These are phyloP conservation scores for Coenonympha glycerion DNA, from an alignment of 2,888 invertebrate species.

Conservation along the genomic window DNA sequence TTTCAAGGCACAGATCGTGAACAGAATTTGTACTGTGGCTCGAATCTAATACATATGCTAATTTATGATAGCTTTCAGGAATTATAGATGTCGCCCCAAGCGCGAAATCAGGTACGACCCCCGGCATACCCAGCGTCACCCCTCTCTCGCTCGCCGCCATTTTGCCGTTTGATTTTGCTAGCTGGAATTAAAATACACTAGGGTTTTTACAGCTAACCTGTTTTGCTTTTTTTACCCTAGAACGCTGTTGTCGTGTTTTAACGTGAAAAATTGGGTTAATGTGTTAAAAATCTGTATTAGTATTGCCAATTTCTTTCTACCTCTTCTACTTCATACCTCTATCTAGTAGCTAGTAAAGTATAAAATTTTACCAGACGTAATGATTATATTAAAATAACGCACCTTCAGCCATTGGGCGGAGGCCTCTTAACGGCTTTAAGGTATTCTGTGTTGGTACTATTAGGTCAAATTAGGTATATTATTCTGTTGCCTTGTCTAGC, in stretches of 20 bases:
- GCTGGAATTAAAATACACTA: constrained; percentile 50
- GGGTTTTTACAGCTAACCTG: constrained; percentile 20
- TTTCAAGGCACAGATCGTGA: constrained; percentile 49
- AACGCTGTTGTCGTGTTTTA: neutral
- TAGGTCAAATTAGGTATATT: too few relatives aligned
- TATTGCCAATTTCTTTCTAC: too few relatives aligned
- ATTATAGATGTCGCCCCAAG: constrained; percentile 70
- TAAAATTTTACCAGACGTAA: too few relatives aligned
- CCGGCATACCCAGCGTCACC: constrained; percentile 25
- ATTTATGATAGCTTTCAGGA: constrained; percentile 67
- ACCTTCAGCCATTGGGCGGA: too few relatives aligned
- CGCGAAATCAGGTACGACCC: constrained; percentile 62
- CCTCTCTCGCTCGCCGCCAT: constrained; percentile 50
- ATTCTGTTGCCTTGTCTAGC: too few relatives aligned
- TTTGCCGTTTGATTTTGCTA: constrained; percentile 56
- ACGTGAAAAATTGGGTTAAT: too few relatives aligned
- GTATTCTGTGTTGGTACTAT: too few relatives aligned
- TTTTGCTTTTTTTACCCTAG: constrained; percentile 20
- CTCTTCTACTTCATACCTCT: too few relatives aligned
- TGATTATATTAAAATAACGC: too few relatives aligned
- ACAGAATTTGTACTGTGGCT: constrained; percentile 52
- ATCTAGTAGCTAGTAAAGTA: too few relatives aligned
- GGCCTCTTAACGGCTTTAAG: too few relatives aligned
- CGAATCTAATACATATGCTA: constrained; percentile 73
- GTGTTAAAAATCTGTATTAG: too few relatives aligned